Conservation (phyloP, 2,888 invertebrate species). For the Stratiomys singularior region DNA sequence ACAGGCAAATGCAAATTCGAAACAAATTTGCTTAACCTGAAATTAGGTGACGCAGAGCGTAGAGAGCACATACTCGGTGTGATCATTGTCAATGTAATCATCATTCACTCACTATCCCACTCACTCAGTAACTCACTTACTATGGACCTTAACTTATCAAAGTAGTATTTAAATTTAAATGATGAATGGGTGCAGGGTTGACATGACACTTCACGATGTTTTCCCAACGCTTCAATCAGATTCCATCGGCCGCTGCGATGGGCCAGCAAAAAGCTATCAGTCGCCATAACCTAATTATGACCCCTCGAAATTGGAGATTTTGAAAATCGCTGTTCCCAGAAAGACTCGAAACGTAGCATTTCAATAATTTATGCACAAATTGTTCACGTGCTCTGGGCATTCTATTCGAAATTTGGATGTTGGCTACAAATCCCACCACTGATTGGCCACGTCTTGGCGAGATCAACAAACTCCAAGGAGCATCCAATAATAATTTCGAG, state of each 20-base stretch:
- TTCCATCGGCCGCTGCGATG: not conserved
- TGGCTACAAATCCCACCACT: not conserved
- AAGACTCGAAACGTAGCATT: not conserved
- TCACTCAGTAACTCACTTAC: too few species aligned
- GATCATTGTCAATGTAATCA: not conserved
- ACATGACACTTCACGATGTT: not conserved
- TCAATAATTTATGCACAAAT: not conserved
- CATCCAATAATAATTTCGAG: not conserved
- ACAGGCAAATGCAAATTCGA: constrained; percentile 25
- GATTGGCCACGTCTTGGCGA: too few species aligned
- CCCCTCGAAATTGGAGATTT: not conserved
- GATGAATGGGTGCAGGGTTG: not conserved
- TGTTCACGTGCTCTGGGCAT: too few species aligned
- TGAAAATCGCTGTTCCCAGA: not conserved
- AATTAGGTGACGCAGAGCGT: constrained; percentile 4
- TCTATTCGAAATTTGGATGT: not conserved
- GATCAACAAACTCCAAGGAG: not conserved
- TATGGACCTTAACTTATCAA: constrained; percentile 10
- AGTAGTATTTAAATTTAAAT: not conserved
- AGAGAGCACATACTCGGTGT: not conserved
- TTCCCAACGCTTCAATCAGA: too few species aligned
- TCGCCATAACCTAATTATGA: not conserved
- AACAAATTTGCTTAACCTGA: constrained; percentile 29
- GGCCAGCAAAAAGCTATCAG: not conserved
- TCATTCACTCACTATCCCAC: too few species aligned